Evolutionary conservation across 2,888 invertebrate genomes (phyloP).

Genomic region (Lycocerus yunnanus): DNA sequence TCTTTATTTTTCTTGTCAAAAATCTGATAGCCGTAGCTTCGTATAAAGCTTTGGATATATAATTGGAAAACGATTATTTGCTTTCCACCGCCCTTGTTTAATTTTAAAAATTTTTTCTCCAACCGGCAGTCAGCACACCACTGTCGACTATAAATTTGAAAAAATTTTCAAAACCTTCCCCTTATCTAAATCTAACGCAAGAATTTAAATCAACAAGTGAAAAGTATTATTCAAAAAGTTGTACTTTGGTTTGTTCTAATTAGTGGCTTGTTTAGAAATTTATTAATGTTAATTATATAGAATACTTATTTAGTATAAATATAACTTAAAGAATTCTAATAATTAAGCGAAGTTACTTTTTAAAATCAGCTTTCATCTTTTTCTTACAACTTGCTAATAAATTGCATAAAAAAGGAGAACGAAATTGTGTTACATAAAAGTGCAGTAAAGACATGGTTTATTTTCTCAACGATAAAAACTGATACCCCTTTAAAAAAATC

Average conservation of each 20-base stretch:
- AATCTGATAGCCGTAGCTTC: too few relatives aligned
- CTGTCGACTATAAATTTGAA: too few relatives aligned
- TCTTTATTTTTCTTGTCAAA: too few relatives aligned
- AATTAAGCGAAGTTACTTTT: background rate
- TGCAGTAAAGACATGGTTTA: conserved; percentile 7
- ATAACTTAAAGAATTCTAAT: background rate
- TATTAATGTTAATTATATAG: background rate
- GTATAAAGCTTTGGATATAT: too few relatives aligned
- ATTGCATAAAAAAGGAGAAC: background rate
- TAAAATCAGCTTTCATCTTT: background rate
- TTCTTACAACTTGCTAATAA: background rate
- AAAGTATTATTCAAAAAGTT: background rate
- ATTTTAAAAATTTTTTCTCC: too few relatives aligned
- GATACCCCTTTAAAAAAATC: conserved; percentile 31
- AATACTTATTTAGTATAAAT: background rate
- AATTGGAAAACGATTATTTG: too few relatives aligned
- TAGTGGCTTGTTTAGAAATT: background rate
- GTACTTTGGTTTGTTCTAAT: background rate
- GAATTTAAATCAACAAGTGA: background rate
- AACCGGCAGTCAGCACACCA: too few relatives aligned
- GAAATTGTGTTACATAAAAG: background rate
- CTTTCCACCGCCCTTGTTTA: too few relatives aligned
- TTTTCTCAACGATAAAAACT: conserved; percentile 34
- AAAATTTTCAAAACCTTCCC: background rate
- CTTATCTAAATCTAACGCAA: background rate